Conservation (phyloP, 1,140 invertebrate species). For the Zaprionus camerounensis region DNA sequence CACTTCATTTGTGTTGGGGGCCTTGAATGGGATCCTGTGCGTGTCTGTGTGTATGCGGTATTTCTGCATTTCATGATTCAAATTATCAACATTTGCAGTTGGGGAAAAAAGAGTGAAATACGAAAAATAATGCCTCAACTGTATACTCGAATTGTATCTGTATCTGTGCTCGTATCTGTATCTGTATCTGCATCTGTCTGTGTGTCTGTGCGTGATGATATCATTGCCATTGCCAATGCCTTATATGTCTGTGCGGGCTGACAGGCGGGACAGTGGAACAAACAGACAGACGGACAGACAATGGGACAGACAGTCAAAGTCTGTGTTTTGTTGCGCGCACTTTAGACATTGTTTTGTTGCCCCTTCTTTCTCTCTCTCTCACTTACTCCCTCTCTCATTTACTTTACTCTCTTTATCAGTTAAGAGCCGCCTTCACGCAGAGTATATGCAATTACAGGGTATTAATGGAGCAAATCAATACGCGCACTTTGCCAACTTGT, state of each 20-base stretch:
- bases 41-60: conserved; percentile 40
- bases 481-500: conserved; percentile 30
- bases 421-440: conserved; percentile 66
- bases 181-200: conserved; percentile 18
- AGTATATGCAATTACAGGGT: conserved; percentile 9
- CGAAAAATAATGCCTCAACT: conserved; percentile 50
- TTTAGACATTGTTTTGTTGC: conserved; percentile 28
- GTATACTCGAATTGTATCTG: conserved; percentile 43
- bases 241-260: conserved; percentile 42
- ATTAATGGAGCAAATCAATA: conserved; percentile 36
- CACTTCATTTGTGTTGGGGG: conserved; percentile 49
- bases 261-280: background rate
- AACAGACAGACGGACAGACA: conserved; percentile 27
- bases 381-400: conserved; percentile 10
- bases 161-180: background rate
- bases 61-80: conserved; percentile 69
- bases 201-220: conserved; percentile 44
- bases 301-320: conserved; percentile 30
- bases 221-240: conserved; percentile 46
- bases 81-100: conserved; percentile 64
- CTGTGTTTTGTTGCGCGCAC: conserved; percentile 45
- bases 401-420: conserved; percentile 76
- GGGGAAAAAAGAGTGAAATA: conserved; percentile 43
- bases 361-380: conserved; percentile 31
- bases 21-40: conserved; percentile 81